phyloP scores from a whole-genome alignment of 2,797 vertebrate genomes.

The Sarcoramphus papa region DNA sequence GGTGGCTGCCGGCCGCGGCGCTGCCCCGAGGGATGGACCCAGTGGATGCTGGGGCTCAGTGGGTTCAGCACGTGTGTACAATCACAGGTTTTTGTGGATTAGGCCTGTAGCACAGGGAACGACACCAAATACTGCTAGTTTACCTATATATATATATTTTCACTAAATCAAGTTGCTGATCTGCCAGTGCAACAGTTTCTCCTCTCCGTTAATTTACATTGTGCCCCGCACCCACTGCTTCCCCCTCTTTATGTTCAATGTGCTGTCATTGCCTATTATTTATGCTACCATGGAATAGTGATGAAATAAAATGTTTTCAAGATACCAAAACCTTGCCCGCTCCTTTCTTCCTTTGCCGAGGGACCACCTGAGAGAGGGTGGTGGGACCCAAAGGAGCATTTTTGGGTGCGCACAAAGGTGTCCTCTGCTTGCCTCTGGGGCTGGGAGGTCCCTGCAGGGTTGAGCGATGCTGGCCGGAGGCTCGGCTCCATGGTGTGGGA shows the following conservation, averaged over 20 bases:
- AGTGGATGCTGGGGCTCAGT: accelerated
- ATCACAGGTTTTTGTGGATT: neutral
- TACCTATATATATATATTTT: neutral
- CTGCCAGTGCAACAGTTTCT: neutral
- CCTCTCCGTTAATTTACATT: neutral
- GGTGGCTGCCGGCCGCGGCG: accelerated
- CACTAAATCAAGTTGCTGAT: neutral
- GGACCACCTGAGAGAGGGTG: accelerated
- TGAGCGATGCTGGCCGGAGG: accelerated
- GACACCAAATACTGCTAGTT: neutral
- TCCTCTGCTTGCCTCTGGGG: too few species aligned
- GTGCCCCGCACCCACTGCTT: neutral
- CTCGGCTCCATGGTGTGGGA: neutral
- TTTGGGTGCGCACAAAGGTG: accelerated
- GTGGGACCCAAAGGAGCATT: neutral
- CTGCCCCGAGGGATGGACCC: neutral
- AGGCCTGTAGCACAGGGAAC: neutral
- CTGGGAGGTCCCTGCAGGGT: neutral
- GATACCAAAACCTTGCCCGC: neutral
- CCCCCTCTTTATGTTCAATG: neutral
- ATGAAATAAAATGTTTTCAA: conserved; percentile 75
- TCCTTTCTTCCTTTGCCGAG: neutral
- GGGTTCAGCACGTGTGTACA: neutral
- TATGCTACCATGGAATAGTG: conserved; percentile 71
- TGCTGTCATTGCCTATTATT: conserved; percentile 68